Evolutionary conservation across 2,797 vertebrate species (phyloP), one percentile per base, ranked within the genome.

Genomic region (Sebastes aleutianus): DNA sequence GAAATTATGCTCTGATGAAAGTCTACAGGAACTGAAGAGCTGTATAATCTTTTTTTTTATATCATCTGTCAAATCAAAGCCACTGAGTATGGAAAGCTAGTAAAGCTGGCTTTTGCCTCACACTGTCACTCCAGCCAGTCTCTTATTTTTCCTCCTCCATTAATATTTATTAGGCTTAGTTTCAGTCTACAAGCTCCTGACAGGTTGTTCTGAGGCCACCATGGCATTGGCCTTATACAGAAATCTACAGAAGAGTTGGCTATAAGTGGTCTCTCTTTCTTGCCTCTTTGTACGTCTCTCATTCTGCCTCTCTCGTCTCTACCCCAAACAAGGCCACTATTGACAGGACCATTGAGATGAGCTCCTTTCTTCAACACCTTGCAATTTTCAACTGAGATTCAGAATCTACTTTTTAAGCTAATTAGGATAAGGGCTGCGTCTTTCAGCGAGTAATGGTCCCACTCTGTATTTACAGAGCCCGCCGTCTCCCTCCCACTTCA

Each of bases 81-180:
- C 24, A n/a, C 31, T 72, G 13, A 47, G 22, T 54, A 36, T 61
- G n/a, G 6, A 63, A 56, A 76, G 64, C 76, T 62, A 24, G 56
- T 26, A 34, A 47, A 74, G 32, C 50, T 74, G 34, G 63, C 39
- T 53, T 7, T 76, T 66, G 74, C 75, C 64, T 74, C 59, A 59
- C 50, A 24, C 34, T 65, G 69, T 77, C 74, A 70, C 74, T 65
- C 8, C 66, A 0, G 9, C 5, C 9, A 29, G 24, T 43, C 61
- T 63, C 61, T 53, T 5, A 24, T 74, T 50, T 73, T 24, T 11
- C 56, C 13, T 65, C 56, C 32, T 61, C 12, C 87, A 95, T 95
- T 91, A 95, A 93, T 95, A 95, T 95, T 94, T 93, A 95, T 93
- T 77, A 85, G 70, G 71, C 71, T 74, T 32, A 53, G 65, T 72